Conservation (phyloP, 1,140 invertebrate species). For the Agrypnia vestita region DNA sequence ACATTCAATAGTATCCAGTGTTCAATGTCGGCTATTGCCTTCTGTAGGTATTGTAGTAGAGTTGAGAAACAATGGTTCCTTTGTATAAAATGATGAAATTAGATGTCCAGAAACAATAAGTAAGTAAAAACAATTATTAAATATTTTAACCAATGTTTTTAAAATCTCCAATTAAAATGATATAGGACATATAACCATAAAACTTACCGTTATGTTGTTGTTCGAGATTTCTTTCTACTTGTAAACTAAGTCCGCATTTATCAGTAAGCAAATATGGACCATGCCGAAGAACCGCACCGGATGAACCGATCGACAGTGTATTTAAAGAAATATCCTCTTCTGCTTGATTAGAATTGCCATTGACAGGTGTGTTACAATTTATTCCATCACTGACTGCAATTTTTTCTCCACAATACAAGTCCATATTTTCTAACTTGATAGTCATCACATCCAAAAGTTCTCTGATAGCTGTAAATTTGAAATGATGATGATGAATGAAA, state of each 20-base stretch:
- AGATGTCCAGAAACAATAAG: too few relatives aligned
- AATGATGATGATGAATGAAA: too few relatives aligned
- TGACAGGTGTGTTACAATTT: background rate
- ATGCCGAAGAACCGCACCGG: constrained; percentile 54
- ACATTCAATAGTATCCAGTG: too few relatives aligned
- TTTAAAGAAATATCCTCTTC: constrained; percentile 15
- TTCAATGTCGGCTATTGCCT: too few relatives aligned
- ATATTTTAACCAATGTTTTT: too few relatives aligned
- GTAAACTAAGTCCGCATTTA: constrained; percentile 85
- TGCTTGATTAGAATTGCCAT: constrained; percentile 25
- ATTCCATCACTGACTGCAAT: constrained; percentile 28
- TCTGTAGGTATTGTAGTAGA: too few relatives aligned
- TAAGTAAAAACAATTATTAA: too few relatives aligned
- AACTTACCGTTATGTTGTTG: constrained; percentile 74
- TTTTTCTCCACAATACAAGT: constrained; percentile 75
- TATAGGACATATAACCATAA: too few relatives aligned
- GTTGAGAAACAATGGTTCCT: too few relatives aligned
- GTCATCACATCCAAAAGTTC: constrained; percentile 84
- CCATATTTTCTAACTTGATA: constrained; percentile 87
- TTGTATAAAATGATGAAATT: too few relatives aligned
- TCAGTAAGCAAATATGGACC: constrained; percentile 82
- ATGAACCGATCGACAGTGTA: constrained; percentile 40
- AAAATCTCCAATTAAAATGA: background rate
- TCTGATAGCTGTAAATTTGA: constrained; percentile 49
- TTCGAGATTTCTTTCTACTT: constrained; percentile 90